Base-by-base conservation (phyloP, 2,888 invertebrate species). In the Acanthococcus lagerstroemiae region DNA sequence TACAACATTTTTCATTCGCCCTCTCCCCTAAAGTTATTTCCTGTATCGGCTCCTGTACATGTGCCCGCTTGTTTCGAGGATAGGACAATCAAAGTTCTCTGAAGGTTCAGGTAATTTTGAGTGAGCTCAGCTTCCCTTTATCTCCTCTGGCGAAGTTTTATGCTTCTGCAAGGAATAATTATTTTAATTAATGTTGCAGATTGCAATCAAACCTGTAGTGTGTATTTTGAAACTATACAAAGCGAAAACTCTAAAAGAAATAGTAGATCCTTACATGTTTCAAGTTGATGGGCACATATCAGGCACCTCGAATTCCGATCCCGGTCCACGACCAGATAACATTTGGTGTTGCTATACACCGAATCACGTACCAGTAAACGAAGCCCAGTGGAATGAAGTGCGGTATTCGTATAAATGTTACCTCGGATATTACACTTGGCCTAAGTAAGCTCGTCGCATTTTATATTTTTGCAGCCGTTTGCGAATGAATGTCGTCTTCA, bases 171-270 rank as follows among this genome's bases (percentile, higher is more conserved):
- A n/a, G n/a, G n/a, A n/a, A n/a, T n/a, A n/a, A n/a, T n/a, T n/a
- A n/a, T n/a, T 57, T 56, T 61, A 12, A 19, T 37, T 45, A 25
- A 50, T 57, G 55, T 70, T 69, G 68, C 70, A 72, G 77, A 78
- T 83, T n/a, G 84, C 87, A 0, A 76, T 84, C 6, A 79, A 80
- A 25, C 80, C 84, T 0, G 75, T 85, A 26, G 79, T 83, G 50
- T 85, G 80, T 71, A 80, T 85, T 65, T 76, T 90, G 68, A 83
- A 85, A 66, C 88, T 89, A 73, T 83, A 86, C 72, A 90, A 90
- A 74, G 79, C 83, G 21, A 78, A 80, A 67, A 82, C 86, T 71
- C 78, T 80, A 69, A 85, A 83, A 74, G 75, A 83, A 0, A 71
- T 73, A 5, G 77, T 86, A 21, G 82, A 86, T 72, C 84, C 66